Evolutionary conservation across 2,888 invertebrate genomes (phyloP).

Genomic region (Sphecodes monilicornis): DNA sequence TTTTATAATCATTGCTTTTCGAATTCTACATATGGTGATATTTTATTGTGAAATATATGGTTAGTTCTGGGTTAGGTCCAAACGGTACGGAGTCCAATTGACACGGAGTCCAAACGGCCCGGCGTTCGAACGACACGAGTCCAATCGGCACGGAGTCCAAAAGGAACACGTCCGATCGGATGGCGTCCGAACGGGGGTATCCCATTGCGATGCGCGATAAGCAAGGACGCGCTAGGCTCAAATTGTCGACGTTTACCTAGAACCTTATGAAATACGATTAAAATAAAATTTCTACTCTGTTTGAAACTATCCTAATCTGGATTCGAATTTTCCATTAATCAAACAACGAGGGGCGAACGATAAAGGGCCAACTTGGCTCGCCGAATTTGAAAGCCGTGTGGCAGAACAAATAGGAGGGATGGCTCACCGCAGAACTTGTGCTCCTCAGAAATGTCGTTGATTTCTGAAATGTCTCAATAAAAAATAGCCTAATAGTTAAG

Average conservation of each 20-base stretch:
- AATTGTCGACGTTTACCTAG: background rate
- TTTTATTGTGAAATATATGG: too few relatives aligned
- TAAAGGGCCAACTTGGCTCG: background rate
- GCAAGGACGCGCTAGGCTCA: too few relatives aligned
- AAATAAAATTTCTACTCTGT: background rate
- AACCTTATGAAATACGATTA: conserved; percentile 8
- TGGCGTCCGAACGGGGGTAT: too few relatives aligned
- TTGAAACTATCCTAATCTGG: conserved; percentile 1
- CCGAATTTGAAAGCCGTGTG: background rate
- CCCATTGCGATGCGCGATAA: background rate
- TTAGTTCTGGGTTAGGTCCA: too few relatives aligned
- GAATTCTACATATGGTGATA: too few relatives aligned
- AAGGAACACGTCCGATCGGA: too few relatives aligned
- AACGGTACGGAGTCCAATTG: too few relatives aligned
- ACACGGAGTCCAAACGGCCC: too few relatives aligned
- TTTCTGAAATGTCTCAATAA: conserved; percentile 44
- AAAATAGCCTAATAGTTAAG: conserved; percentile 42
- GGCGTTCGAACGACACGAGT: too few relatives aligned
- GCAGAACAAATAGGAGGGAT: background rate
- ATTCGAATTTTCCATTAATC: background rate
- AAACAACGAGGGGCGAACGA: conserved; percentile 2
- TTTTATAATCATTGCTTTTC: too few relatives aligned
- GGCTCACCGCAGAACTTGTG: conserved; percentile 52
- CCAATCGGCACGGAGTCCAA: too few relatives aligned
- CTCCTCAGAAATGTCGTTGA: conserved; percentile 55